A percentile compares a stretch with the other conserved stretches of the same genome.
phyloP scores from a whole-genome alignment of 1,140 invertebrate species.

The Melanaphis sacchari region DNA sequence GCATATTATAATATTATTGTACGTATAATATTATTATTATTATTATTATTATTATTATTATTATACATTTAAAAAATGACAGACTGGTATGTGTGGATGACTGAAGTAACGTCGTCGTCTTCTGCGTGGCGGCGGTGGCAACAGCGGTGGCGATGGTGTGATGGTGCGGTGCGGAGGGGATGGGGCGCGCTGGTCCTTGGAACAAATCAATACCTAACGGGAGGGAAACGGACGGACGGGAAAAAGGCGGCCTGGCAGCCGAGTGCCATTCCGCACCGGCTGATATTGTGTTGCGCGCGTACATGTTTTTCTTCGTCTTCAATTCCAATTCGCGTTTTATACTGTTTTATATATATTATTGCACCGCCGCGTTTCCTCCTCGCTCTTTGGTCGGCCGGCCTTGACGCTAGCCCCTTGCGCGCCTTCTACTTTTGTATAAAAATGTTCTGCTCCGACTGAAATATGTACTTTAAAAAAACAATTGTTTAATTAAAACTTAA shows the following conservation, averaged over 20 bases:
- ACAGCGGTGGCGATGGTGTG: background rate
- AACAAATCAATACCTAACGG: constrained; percentile 50
- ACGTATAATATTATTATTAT: background rate
- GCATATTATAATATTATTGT: background rate
- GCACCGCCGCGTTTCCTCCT: constrained; percentile 26
- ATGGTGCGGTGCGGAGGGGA: constrained; percentile 19
- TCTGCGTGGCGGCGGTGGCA: background rate
- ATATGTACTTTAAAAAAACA: constrained; percentile 48
- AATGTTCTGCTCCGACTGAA: background rate
- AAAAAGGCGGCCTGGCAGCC: constrained; percentile 49
- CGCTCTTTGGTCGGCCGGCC: constrained; percentile 5
- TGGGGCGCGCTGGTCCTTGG: constrained; percentile 54
- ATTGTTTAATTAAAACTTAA: constrained; percentile 56
- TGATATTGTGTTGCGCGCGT: constrained; percentile 53
- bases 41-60: background rate
- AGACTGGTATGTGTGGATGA: constrained; percentile 49
- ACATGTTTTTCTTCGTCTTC: constrained; percentile 56
- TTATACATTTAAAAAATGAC: constrained; percentile 10
- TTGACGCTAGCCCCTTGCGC: background rate
- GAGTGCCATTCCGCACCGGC: constrained; percentile 47
- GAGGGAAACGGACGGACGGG: constrained; percentile 56
- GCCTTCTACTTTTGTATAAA: background rate
- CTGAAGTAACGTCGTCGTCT: constrained; percentile 42
- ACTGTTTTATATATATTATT: constrained; percentile 39
- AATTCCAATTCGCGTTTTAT: constrained; percentile 45